phyloP scores from a whole-genome alignment of 2,113 vertebrate species.

The Lepus europaeus region DNA sequence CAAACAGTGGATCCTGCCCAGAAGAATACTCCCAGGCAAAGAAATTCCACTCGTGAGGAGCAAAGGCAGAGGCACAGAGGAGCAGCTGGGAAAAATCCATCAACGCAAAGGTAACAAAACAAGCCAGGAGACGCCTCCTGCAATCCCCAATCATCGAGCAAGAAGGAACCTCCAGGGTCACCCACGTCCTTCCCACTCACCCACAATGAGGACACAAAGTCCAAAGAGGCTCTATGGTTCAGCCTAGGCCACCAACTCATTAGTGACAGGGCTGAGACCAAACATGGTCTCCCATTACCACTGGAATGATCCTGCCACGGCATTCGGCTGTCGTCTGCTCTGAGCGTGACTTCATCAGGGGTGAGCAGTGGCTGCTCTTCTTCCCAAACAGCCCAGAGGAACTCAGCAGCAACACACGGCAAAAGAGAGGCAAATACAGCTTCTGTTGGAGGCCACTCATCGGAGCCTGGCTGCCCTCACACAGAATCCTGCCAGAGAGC shows the following conservation, averaged over 20 bases:
- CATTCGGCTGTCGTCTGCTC: background rate
- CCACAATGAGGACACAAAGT: background rate
- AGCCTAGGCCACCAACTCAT: background rate
- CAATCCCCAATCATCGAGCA: background rate
- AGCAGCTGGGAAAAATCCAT: background rate
- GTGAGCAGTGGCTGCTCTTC: background rate
- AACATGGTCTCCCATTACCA: background rate
- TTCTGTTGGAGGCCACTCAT: background rate
- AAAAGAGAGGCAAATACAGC: background rate
- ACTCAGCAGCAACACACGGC: background rate
- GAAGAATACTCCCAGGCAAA: background rate
- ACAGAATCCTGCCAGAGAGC: background rate
- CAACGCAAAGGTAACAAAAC: background rate
- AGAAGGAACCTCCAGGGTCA: background rate
- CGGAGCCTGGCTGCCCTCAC: rapidly evolving
- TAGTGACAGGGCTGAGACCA: background rate
- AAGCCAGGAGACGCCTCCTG: background rate
- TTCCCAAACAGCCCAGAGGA: background rate
- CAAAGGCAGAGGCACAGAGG: background rate
- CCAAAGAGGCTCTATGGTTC: background rate
- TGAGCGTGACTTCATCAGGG: background rate
- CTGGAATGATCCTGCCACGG: background rate
- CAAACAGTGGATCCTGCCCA: background rate
- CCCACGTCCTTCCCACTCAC: background rate
- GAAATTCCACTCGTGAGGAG: background rate